A percentile compares a stretch with the other conserved stretches of the same genome.
Conservation (phyloP, 2,888 invertebrate species). For the Eupelmus urozonus region DNA sequence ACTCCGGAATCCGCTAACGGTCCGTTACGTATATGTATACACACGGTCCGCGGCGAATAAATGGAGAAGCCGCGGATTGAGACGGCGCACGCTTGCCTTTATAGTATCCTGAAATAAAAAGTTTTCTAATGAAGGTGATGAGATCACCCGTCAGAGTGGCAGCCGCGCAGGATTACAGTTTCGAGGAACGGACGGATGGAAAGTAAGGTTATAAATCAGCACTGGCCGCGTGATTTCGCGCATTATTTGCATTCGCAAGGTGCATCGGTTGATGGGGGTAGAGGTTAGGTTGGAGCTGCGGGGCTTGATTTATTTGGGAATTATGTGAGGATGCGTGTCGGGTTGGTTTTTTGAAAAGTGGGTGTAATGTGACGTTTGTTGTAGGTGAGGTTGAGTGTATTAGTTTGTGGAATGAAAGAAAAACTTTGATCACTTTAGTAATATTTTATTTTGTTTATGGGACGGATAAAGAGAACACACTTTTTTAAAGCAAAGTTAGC, state of each 20-base stretch:
- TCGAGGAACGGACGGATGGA: conserved; percentile 33
- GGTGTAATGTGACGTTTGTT: too few relatives aligned
- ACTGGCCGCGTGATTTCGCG: conserved; percentile 1
- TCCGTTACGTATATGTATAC: not conserved
- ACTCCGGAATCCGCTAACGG: not conserved
- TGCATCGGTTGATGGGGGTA: not conserved
- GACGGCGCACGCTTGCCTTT: too few relatives aligned
- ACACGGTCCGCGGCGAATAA: conserved; percentile 1
- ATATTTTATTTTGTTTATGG: too few relatives aligned
- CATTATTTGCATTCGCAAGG: conserved; percentile 12
- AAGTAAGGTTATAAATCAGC: conserved; percentile 45
- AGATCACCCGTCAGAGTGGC: conserved; percentile 23
- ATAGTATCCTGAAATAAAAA: too few relatives aligned
- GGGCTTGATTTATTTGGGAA: not conserved
- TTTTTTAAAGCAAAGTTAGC: too few relatives aligned
- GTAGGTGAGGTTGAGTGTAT: too few relatives aligned
- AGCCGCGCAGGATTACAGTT: conserved; percentile 21
- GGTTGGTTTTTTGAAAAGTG: too few relatives aligned
- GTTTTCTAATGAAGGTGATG: conserved; percentile 44
- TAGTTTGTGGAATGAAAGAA: too few relatives aligned
- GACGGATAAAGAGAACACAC: not conserved
- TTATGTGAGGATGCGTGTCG: too few relatives aligned
- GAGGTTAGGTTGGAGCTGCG: not conserved
- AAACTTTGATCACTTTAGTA: too few relatives aligned
- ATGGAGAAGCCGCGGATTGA: conserved; percentile 25